Conservation (phyloP, 1,140 invertebrate genomes). For the Drosophila kepulauana region DNA sequence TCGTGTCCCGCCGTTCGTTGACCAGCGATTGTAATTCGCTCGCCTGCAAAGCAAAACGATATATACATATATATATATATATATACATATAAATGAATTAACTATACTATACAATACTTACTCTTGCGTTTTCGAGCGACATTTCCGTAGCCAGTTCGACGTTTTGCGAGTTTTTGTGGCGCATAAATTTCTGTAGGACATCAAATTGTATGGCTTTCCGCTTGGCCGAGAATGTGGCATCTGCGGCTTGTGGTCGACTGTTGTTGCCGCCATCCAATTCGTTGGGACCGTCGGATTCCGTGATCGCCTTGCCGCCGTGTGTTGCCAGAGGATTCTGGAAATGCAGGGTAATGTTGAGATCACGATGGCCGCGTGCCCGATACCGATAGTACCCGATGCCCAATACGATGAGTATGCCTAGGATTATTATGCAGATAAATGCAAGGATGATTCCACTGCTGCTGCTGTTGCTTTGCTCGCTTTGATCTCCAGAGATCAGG, state of each 20-base stretch:
- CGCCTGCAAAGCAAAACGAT: conserved; percentile 25
- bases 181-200: conserved; percentile 59
- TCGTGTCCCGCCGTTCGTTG: conserved; percentile 23
- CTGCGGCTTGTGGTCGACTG: conserved; percentile 22
- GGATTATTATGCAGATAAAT: conserved; percentile 30
- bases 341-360: conserved; percentile 84
- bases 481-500: not conserved
- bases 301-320: conserved; percentile 44
- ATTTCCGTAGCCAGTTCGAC: conserved; percentile 58
- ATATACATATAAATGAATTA: not conserved
- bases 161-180: conserved; percentile 32
- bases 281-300: conserved; percentile 8
- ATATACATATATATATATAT: too few species aligned
- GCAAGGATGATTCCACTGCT: conserved; percentile 15
- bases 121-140: conserved; percentile 65
- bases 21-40: conserved; percentile 59
- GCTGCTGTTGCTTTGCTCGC: not conserved
- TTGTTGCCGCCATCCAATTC: conserved; percentile 17
- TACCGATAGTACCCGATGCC: conserved; percentile 69
- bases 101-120: conserved; percentile 33
- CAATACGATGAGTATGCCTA: not conserved
- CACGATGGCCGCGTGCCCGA: conserved; percentile 67
- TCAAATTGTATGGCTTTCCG: conserved; percentile 45
- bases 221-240: conserved; percentile 48
- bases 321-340: conserved; percentile 84